A percentile compares a stretch with the other conserved stretches of the same genome.
phyloP scores from a whole-genome alignment of 2,797 vertebrate species.

The Cossypha niveicapilla region DNA sequence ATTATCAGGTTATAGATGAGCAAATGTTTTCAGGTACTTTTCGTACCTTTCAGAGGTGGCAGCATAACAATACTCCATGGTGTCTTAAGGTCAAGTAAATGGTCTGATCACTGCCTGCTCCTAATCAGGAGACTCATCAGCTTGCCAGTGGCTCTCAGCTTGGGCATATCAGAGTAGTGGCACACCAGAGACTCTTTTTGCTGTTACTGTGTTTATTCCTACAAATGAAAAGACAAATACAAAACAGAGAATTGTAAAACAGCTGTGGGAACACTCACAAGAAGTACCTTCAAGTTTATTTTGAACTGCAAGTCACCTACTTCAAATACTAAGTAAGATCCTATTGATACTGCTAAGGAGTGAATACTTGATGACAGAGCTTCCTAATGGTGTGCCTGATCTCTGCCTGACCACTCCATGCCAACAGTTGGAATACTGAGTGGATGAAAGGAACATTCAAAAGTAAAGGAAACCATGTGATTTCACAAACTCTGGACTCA shows the following conservation, averaged over 20 bases:
- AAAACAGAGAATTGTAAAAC: not conserved
- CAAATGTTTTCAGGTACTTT: not conserved
- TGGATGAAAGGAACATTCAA: not conserved
- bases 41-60: not conserved
- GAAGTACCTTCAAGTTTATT: not conserved
- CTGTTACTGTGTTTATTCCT: not conserved
- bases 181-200: not conserved
- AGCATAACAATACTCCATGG: accelerated
- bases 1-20: not conserved
- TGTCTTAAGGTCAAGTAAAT: not conserved
- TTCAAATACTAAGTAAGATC: not conserved
- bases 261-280: not conserved
- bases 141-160: not conserved
- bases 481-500: not conserved
- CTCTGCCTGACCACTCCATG: not conserved
- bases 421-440: accelerated
- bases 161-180: too few species aligned
- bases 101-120: not conserved
- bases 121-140: not conserved
- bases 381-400: not conserved
- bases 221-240: not conserved
- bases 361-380: not conserved
- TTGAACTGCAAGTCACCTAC: not conserved
- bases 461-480: not conserved
- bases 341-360: not conserved